Conservation (phyloP, 2,113 vertebrate species). For the Hydrolagus affinis region DNA sequence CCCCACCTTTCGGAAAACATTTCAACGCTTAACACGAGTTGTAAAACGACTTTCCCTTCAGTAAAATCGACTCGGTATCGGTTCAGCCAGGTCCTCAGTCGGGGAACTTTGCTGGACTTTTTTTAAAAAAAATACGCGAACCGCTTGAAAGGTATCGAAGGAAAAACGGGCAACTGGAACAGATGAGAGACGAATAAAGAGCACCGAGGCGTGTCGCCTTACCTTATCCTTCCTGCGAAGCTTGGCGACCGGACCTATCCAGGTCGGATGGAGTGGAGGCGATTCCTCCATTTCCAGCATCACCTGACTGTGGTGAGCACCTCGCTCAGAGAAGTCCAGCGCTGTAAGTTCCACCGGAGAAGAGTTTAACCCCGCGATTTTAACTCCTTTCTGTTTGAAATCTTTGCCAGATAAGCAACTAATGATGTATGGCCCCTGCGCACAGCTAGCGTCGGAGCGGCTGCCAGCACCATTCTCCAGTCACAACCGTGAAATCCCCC, state of each 20-base stretch:
- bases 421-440: not conserved
- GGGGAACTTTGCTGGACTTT: not conserved
- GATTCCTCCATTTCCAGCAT: conserved; percentile 24
- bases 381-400: not conserved
- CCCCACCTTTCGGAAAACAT: not conserved
- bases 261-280: not conserved
- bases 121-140: not conserved
- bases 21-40: not conserved
- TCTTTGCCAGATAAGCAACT: not conserved
- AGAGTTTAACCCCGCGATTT: not conserved
- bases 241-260: not conserved
- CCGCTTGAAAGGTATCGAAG: not conserved
- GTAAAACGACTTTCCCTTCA: not conserved
- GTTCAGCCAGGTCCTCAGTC: not conserved
- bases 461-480: not conserved
- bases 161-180: not conserved
- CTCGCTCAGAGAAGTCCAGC: conserved; percentile 4
- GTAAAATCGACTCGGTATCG: not conserved
- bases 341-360: conserved; percentile 8
- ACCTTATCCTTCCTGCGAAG: conserved; percentile 12
- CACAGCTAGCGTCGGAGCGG: not conserved
- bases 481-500: not conserved
- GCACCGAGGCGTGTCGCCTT: not conserved
- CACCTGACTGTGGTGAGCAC: not conserved
- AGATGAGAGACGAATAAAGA: not conserved